phyloP scores from a whole-genome alignment of 2,113 vertebrate genomes.

The Oncorhynchus clarkii region DNA sequence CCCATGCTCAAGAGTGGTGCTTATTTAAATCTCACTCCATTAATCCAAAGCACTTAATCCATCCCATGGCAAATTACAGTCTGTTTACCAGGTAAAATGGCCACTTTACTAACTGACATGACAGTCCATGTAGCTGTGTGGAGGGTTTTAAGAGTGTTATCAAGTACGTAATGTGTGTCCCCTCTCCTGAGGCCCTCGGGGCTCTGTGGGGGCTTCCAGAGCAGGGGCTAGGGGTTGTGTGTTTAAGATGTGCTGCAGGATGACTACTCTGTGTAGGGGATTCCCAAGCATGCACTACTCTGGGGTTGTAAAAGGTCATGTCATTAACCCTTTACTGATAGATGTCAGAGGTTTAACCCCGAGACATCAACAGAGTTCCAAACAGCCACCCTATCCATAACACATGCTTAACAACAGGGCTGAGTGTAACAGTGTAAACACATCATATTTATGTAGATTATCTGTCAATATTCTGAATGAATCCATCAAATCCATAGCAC shows the following conservation, averaged over 20 bases:
- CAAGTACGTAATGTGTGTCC: slow-evolving; percentile 33
- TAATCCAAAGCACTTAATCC: slow-evolving; percentile 3
- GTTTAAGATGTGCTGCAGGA: slow-evolving; percentile 50
- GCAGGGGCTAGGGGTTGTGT: slow-evolving; percentile 1
- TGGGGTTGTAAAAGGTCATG: slow-evolving; percentile 52
- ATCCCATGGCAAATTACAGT: background rate
- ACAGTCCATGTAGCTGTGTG: slow-evolving; percentile 31
- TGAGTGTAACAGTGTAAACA: slow-evolving; percentile 17
- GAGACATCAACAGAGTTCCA: slow-evolving; percentile 48
- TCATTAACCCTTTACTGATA: slow-evolving; percentile 70
- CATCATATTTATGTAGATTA: slow-evolving; percentile 16
- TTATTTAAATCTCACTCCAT: background rate
- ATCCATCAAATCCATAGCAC: background rate
- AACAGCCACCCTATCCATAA: slow-evolving; percentile 40
- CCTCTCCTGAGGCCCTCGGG: background rate
- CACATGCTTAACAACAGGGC: slow-evolving; percentile 26
- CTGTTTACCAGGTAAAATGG: slow-evolving; percentile 8
- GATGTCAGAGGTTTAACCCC: slow-evolving; percentile 41
- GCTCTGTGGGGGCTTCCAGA: slow-evolving; percentile 1
- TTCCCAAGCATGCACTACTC: slow-evolving; percentile 51
- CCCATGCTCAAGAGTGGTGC: background rate
- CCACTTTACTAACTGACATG: slow-evolving; percentile 15
- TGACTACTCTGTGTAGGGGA: slow-evolving; percentile 45
- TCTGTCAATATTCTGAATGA: slow-evolving; percentile 12
- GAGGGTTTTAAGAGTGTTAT: slow-evolving; percentile 56